Evolutionary conservation across 2,888 invertebrate species (phyloP), one percentile per base, ranked within the genome.

Genomic region (Malthinus seriepunctatus): DNA sequence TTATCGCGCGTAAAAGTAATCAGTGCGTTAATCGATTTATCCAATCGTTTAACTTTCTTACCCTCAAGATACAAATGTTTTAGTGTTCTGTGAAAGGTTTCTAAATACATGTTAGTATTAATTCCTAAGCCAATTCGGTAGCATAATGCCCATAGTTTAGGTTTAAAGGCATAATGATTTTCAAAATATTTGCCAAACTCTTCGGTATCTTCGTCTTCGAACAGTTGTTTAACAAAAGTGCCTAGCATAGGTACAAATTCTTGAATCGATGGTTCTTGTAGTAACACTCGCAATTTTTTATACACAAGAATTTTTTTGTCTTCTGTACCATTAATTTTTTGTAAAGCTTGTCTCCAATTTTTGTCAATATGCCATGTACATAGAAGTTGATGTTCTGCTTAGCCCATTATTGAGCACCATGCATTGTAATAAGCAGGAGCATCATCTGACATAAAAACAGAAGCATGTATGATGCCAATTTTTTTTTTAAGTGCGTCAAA

Each of bases 361-460:
- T 14, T 12, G 34, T 51, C 51, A 8, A 51, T 34, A 44, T 44
- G 32, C 51, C 52, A 52, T 10, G 46, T 32, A 31, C 52, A 46
- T 8, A 52, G 11, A 9, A 52, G 15, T 11, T 14, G 14, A 23
- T 37, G 2, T 14, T 23, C 2, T n/a, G 34, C 45, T 11, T 6
- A 2, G 5, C 31, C 31, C 35, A 52, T 32, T 14, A 42, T n/a
- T 12, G 11, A 8, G 8, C 9, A 10, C 51, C 51, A 51, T 7
- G 51, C 51, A 51, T 42, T 51, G 32, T 32, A 51, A 34, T 39
- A 51, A 10, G 42, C 51, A n/a, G 51, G 42, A 32, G 31, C 39
- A 42, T 51, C 51, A 34, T 15, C 44, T 3, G 44, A 52, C 52
- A 44, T 52, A 23, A 52, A 52, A 8, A 52, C 34, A 5, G 10